Conservation (phyloP, 2,797 vertebrate species). For the Bradypodion ventrale region DNA sequence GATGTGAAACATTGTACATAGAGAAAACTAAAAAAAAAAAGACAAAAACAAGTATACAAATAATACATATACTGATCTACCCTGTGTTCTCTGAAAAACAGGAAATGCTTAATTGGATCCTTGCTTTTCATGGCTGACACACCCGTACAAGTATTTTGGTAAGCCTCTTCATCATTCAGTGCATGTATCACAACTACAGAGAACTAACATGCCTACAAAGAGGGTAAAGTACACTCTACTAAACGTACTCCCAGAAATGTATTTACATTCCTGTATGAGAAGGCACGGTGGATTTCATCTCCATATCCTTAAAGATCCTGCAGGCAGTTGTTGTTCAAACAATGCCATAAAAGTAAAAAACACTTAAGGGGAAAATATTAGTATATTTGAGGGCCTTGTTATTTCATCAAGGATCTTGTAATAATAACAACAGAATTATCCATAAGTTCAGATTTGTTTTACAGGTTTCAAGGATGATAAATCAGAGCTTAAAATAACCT, state of each 20-base stretch:
- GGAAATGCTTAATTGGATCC: not conserved
- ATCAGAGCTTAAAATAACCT: not conserved
- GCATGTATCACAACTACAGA: not conserved
- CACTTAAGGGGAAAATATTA: not conserved
- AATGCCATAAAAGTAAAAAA: not conserved
- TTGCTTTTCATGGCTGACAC: not conserved
- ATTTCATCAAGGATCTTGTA: not conserved
- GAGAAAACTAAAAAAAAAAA: conserved; percentile 2
- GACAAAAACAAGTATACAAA: not conserved
- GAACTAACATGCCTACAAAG: not conserved
- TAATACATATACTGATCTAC: not conserved
- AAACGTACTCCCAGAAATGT: not conserved
- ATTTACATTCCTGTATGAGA: not conserved
- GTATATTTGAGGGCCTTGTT: not conserved
- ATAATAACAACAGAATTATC: not conserved
- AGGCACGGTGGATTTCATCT: not conserved
- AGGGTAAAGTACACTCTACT: not conserved
- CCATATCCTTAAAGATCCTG: not conserved
- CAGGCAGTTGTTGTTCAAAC: not conserved
- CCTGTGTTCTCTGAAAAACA: conserved; percentile 5
- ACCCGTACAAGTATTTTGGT: not conserved
- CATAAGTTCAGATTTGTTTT: not conserved
- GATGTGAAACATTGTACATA: conserved; percentile 11
- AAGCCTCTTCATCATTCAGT: not conserved
- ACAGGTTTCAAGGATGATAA: not conserved